A percentile compares a stretch with the other conserved stretches of the same genome.
These are phyloP conservation scores for Microcaecilia unicolor DNA, from an alignment of 2,797 vertebrate species.

Conservation along the genomic window DNA sequence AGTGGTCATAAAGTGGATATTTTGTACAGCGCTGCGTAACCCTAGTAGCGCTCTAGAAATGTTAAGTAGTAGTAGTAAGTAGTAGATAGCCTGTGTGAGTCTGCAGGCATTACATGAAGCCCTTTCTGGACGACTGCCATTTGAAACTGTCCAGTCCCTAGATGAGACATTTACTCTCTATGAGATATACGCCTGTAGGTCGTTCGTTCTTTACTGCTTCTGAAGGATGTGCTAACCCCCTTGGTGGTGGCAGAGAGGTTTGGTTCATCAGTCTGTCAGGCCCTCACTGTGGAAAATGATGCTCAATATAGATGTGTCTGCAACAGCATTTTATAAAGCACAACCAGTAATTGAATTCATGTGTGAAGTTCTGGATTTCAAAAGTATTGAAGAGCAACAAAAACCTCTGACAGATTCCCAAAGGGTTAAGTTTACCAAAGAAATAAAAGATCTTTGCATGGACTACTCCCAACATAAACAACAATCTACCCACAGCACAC, in stretches of 20 bases:
- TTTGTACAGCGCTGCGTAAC: no score
- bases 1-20: slow-evolving; percentile 96
- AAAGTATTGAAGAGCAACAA: no score
- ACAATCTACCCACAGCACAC: no score
- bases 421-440: no score
- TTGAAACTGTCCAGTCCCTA: slow-evolving; percentile 96
- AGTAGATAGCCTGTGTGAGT: slow-evolving; percentile 93
- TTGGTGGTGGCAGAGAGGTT: slow-evolving; percentile 92
- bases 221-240: slow-evolving; percentile 92
- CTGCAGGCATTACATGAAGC: slow-evolving; percentile 94
- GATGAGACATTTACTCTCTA: slow-evolving; percentile 97
- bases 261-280: slow-evolving; percentile 98
- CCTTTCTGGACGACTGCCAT: slow-evolving; percentile 85
- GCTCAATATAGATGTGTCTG: slow-evolving; percentile 99
- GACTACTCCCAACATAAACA: no score
- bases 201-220: slow-evolving; percentile 96
- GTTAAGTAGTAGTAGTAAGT: no score
- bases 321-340: no score
- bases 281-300: slow-evolving; percentile 99
- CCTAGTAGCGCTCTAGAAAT: no score
- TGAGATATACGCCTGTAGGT: slow-evolving; percentile 97
- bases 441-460: no score
- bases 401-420: no score
- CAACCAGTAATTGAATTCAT: no score
- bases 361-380: no score